These are phyloP conservation scores for Hydropsyche tenuis DNA, from an alignment of 1,140 invertebrate species.

Conservation along the genomic window DNA sequence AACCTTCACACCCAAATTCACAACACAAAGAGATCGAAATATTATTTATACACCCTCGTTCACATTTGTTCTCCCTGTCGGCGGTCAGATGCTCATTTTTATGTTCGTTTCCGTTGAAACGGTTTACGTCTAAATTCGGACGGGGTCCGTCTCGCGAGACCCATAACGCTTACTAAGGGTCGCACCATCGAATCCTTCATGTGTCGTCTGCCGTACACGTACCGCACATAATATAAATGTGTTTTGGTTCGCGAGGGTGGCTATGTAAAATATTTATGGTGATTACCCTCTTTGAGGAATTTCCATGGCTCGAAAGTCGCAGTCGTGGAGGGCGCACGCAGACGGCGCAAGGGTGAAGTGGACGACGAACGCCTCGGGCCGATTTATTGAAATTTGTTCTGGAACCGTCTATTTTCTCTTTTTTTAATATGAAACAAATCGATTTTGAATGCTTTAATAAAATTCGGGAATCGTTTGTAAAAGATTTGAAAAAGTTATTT, in stretches of 20 bases:
- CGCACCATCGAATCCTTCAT: conserved; percentile 47
- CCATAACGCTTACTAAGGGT: conserved; percentile 43
- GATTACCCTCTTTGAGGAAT: conserved; percentile 44
- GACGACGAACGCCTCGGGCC: conserved; percentile 18
- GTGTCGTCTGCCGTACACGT: conserved; percentile 38
- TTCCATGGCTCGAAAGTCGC: neutral
- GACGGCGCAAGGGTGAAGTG: conserved; percentile 10
- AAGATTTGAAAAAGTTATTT: too few species aligned
- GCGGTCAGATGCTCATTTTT: conserved; percentile 40
- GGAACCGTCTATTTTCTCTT: too few species aligned
- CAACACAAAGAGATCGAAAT: too few species aligned
- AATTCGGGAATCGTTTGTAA: too few species aligned
- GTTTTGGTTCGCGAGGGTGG: neutral
- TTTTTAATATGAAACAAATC: too few species aligned
- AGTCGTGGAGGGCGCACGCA: neutral
- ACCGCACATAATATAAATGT: neutral
- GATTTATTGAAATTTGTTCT: too few species aligned
- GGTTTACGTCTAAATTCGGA: conserved; percentile 36
- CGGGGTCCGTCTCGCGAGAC: conserved; percentile 29
- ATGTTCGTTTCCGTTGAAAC: conserved; percentile 28
- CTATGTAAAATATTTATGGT: conserved; percentile 47
- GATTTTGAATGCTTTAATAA: too few species aligned
- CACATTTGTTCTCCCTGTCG: neutral
- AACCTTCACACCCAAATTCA: too few species aligned
- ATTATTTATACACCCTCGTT: too few species aligned